Evolutionary conservation across 2,113 vertebrate species (phyloP).

Genomic region (Carassius auratus): DNA sequence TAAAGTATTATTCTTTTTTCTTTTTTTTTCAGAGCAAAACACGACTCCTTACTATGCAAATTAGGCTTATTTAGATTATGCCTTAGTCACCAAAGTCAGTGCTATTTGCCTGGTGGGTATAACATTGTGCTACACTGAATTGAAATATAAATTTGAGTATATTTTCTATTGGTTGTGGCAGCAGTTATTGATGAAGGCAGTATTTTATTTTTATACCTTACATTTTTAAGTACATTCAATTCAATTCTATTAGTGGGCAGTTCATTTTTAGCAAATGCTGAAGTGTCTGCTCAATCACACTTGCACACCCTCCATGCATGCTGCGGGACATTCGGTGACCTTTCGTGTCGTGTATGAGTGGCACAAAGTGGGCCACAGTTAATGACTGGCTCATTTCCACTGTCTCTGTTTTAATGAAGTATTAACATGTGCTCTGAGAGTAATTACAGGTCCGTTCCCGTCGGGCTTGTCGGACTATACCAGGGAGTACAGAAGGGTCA

Average conservation of each 20-base stretch:
- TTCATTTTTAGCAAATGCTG: background rate
- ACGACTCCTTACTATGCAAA: background rate
- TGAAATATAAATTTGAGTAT: background rate
- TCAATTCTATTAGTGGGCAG: background rate
- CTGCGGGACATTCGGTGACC: conserved; percentile 67
- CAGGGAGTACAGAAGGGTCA: conserved; percentile 40
- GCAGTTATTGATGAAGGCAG: background rate
- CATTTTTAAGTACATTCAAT: no score
- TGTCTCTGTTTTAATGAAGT: conserved; percentile 72
- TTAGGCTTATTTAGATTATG: background rate
- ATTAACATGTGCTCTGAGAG: conserved; percentile 69
- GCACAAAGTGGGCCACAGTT: conserved; percentile 61
- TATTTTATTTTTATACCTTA: no score
- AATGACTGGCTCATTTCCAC: conserved; percentile 69
- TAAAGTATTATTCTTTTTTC: background rate
- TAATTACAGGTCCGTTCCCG: conserved; percentile 69
- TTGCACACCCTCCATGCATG: conserved; percentile 43
- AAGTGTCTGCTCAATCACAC: conserved; percentile 11
- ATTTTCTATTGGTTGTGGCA: background rate
- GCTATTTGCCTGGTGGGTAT: background rate
- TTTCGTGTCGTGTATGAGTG: conserved; percentile 57
- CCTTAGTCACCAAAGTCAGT: no score
- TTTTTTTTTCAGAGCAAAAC: background rate
- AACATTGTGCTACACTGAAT: background rate
- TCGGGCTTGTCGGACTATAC: conserved; percentile 56